Conservation (phyloP, 1,140 invertebrate species). For the Parapsyche elsis region DNA sequence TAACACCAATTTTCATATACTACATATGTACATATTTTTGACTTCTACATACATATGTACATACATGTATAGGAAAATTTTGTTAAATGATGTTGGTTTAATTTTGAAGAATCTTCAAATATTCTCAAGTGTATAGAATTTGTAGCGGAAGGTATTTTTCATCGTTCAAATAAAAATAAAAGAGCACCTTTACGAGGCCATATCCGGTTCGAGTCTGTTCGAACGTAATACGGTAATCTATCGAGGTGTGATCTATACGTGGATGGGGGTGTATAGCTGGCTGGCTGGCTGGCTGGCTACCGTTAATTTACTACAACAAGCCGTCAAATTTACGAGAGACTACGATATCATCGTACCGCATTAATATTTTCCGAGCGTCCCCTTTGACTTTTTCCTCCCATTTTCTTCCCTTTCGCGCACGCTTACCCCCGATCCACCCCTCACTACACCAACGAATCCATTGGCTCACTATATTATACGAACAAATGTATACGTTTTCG, state of each 20-base stretch:
- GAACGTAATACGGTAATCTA: constrained; percentile 46
- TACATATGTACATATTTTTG: too few relatives aligned
- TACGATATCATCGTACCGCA: constrained; percentile 49
- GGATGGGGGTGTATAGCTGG: background rate
- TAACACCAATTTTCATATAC: too few relatives aligned
- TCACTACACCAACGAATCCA: background rate
- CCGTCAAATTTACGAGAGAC: constrained; percentile 52
- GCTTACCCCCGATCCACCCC: constrained; percentile 21
- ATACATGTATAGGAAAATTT: too few relatives aligned
- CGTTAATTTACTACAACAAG: constrained; percentile 54
- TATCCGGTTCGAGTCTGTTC: background rate
- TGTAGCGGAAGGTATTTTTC: too few relatives aligned
- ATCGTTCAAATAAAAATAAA: background rate
- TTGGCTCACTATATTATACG: background rate
- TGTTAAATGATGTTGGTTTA: too few relatives aligned
- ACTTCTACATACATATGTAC: too few relatives aligned
- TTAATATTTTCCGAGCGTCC: constrained; percentile 51
- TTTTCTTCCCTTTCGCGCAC: constrained; percentile 30
- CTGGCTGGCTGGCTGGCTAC: background rate
- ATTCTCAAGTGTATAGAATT: too few relatives aligned
- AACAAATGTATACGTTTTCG: too few relatives aligned
- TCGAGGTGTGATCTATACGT: constrained; percentile 48
- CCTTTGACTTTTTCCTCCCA: constrained; percentile 32
- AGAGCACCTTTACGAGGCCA: constrained; percentile 4
- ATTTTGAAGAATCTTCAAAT: too few relatives aligned